A percentile compares a stretch with the other conserved stretches of the same genome.
phyloP scores from a whole-genome alignment of 2,888 invertebrate species.

The Dione juno region DNA sequence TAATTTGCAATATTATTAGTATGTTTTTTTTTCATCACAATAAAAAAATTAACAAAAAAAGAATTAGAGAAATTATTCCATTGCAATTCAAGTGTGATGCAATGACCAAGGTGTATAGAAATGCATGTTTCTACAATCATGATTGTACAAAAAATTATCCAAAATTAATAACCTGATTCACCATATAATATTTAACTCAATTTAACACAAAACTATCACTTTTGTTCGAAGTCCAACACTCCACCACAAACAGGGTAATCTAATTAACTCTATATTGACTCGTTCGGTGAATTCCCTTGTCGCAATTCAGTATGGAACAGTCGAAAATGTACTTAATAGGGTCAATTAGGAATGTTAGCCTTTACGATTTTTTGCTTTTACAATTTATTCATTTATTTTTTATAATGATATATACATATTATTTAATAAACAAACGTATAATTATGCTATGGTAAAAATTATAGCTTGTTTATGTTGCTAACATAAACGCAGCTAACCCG shows the following conservation, averaged over 20 bases:
- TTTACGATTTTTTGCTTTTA: background rate
- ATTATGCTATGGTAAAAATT: too few relatives aligned
- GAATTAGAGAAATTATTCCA: too few relatives aligned
- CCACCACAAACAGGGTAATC: constrained; percentile 61
- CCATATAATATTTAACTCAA: constrained; percentile 28
- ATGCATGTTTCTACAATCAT: background rate
- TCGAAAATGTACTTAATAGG: constrained; percentile 24
- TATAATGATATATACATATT: background rate
- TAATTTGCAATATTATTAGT: too few relatives aligned
- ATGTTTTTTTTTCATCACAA: too few relatives aligned
- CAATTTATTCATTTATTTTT: too few relatives aligned
- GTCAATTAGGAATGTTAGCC: constrained; percentile 19
- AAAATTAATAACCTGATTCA: constrained; percentile 7
- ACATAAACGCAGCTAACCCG: too few relatives aligned
- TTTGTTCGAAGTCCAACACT: constrained; percentile 44
- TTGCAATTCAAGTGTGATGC: too few relatives aligned
- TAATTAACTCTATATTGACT: constrained; percentile 65
- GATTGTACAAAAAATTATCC: background rate
- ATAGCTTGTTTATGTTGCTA: too few relatives aligned
- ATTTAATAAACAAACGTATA: too few relatives aligned
- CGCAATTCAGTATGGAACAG: constrained; percentile 25
- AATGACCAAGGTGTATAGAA: too few relatives aligned
- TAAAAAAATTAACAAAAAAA: too few relatives aligned
- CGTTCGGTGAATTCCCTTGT: constrained; percentile 51
- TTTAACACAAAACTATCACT: constrained; percentile 30